Percentiles rank a stretch among this genome's conserved stretches.
phyloP scores from a whole-genome alignment of 2,113 vertebrate genomes.

The Cariama cristata region DNA sequence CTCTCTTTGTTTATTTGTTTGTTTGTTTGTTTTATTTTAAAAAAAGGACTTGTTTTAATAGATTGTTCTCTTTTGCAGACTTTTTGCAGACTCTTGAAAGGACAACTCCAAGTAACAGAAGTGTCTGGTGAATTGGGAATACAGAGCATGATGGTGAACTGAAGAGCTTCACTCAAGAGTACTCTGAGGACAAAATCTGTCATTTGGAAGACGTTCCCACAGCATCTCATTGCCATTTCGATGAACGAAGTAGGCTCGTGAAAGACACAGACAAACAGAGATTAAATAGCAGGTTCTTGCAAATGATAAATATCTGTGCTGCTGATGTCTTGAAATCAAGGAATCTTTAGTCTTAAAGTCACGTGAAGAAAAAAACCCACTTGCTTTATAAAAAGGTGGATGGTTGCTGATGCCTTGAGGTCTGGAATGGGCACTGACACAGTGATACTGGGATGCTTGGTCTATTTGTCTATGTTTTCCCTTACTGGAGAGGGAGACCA shows the following conservation, averaged over 20 bases:
- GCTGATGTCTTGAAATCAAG: not conserved
- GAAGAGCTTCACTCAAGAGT: not conserved
- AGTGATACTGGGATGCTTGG: rapidly evolving
- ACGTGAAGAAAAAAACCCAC: rapidly evolving
- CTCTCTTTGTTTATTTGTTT: not conserved
- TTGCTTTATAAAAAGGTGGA: not conserved
- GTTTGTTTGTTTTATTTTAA: not conserved
- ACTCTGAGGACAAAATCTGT: not conserved
- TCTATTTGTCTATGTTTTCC: rapidly evolving
- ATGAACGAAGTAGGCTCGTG: not conserved
- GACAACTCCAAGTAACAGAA: rapidly evolving
- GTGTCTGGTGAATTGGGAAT: not conserved
- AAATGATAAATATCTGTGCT: not conserved
- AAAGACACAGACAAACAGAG: not conserved
- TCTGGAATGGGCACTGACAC: not conserved
- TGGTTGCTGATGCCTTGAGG: not conserved
- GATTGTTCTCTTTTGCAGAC: not conserved
- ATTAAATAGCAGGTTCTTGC: not conserved
- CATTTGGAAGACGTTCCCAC: not conserved
- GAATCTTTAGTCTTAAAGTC: not conserved
- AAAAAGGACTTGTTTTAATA: not conserved
- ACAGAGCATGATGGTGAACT: not conserved
- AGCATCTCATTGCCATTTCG: not conserved
- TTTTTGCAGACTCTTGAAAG: not conserved
- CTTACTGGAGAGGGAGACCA: not conserved